Percentiles rank a stretch among this genome's conserved stretches.
phyloP scores from a whole-genome alignment of 2,888 invertebrate genomes.

The Hedya salicella region DNA sequence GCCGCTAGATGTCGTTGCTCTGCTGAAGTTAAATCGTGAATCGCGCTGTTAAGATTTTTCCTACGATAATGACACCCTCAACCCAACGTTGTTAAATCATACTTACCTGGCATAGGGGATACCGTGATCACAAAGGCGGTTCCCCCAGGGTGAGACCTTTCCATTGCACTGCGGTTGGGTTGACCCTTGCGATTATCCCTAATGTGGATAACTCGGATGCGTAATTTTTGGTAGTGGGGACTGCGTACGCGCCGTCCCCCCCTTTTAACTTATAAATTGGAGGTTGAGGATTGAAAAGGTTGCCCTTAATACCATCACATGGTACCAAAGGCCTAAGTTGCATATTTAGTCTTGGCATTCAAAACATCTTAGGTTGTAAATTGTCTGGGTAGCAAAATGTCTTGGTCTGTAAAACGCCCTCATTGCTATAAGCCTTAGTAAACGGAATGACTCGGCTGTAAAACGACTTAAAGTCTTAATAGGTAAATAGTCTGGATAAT shows the following conservation, averaged over 20 bases:
- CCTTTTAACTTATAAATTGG: neutral
- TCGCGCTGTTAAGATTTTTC: slow-evolving; percentile 8
- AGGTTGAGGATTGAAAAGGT: too few relatives aligned
- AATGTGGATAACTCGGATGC: slow-evolving; percentile 11
- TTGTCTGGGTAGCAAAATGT: too few relatives aligned
- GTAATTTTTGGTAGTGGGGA: slow-evolving; percentile 1
- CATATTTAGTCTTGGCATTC: too few relatives aligned
- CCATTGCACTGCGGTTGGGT: slow-evolving; percentile 9
- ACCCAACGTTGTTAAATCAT: neutral
- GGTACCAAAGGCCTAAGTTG: too few relatives aligned
- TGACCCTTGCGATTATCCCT: slow-evolving; percentile 11
- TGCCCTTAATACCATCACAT: too few relatives aligned
- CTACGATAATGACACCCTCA: neutral
- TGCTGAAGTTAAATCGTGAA: neutral
- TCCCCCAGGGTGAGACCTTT: slow-evolving; percentile 16
- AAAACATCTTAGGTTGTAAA: too few relatives aligned
- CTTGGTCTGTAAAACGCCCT: too few relatives aligned
- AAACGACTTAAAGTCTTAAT: too few relatives aligned
- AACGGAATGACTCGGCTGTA: too few relatives aligned
- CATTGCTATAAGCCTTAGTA: too few relatives aligned
- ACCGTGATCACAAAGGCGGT: slow-evolving; percentile 26
- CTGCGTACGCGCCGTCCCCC: slow-evolving; percentile 1
- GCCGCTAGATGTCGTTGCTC: slow-evolving; percentile 15
- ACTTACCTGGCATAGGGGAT: slow-evolving; percentile 22
- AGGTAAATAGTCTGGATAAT: too few relatives aligned